Conservation (phyloP, 2,888 invertebrate genomes). For the Synanthedon andrenaeformis region DNA sequence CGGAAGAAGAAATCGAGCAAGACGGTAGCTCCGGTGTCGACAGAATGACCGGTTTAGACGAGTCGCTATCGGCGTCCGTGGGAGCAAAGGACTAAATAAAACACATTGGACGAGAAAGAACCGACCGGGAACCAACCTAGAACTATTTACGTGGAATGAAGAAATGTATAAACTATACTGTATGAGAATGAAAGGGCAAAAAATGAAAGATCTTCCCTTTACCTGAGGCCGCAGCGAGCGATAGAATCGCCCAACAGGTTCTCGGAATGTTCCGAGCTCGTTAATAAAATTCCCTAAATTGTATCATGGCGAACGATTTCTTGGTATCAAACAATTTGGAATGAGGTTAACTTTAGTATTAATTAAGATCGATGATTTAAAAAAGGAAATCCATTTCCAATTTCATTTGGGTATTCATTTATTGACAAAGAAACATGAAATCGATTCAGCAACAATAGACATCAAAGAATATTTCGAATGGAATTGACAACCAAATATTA, state of each 20-base stretch:
- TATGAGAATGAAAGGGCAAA: slow-evolving; percentile 33
- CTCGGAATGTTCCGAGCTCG: slow-evolving; percentile 25
- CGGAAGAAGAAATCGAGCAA: slow-evolving; percentile 50
- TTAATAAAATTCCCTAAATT: slow-evolving; percentile 23
- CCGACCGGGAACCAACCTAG: slow-evolving; percentile 22
- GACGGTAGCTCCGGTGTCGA: slow-evolving; percentile 33
- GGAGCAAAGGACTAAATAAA: slow-evolving; percentile 34
- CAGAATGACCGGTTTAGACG: slow-evolving; percentile 33
- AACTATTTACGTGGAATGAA: slow-evolving; percentile 28
- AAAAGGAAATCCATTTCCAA: not conserved
- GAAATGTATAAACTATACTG: slow-evolving; percentile 31
- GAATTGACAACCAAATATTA: not conserved
- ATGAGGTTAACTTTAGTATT: too few relatives aligned
- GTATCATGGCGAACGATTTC: slow-evolving; percentile 21
- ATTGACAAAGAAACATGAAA: not conserved
- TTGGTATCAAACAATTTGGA: slow-evolving; percentile 13
- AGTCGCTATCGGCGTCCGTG: slow-evolving; percentile 30
- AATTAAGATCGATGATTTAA: too few relatives aligned
- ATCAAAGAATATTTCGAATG: not conserved
- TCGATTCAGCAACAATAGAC: not conserved
- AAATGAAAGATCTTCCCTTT: slow-evolving; percentile 24
- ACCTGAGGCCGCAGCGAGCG: slow-evolving; percentile 27
- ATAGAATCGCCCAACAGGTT: slow-evolving; percentile 29
- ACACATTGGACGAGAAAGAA: slow-evolving; percentile 12
- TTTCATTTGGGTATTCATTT: slow-evolving; percentile 6